Base-by-base conservation (phyloP, 2,797 vertebrate genomes). In the Argya squamiceps region DNA sequence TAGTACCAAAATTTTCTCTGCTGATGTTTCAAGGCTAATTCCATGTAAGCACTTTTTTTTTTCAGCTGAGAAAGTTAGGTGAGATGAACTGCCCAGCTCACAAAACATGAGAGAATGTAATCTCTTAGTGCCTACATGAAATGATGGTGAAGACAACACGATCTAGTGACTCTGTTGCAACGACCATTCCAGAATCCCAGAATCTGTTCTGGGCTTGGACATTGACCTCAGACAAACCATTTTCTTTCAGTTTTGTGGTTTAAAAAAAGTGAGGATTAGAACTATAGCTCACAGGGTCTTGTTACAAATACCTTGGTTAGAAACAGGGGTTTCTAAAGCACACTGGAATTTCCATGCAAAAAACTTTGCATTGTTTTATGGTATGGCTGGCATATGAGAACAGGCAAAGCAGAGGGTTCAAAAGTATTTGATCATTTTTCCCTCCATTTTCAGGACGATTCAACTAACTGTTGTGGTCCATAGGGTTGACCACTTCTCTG, bases 61-160 rank as follows among this genome's bases (percentile, higher is more conserved):
- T 62, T 91, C 27, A 63, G 17, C 5, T 89, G 56, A 63, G 39
- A 63, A 92, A 56, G 19, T 55, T 70, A 75, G 59, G 6, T 23
- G 8, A 58, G 46, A n/a, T 69, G 12, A 78, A 63, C 26, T 41
- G 19, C 36, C 87, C 29, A 41, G 36, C 34, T 76, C 60, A 74
- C 34, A 56, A 81, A 89, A 76, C 21, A 85, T 2, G 10, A 52
- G 52, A 59, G 36, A 52, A 8, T 37, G 34, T 86, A 29, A 63
- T 76, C 58, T 56, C 47, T 88, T 88, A 7, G 4, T 5, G 16
- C 1, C 0, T 43, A 27, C 1, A 1, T 64, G 43, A 76, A 91
- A 30, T 4, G 3, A 27, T 55, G 32, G 43, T 52, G 69, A 62
- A 65, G 21, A 23, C 59, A 81, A 37, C 30, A 15, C 0, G 0